Evolutionary conservation across 2,888 invertebrate species (phyloP), one percentile per base, ranked within the genome.

Genomic region (Macrosoma leucophasiata): DNA sequence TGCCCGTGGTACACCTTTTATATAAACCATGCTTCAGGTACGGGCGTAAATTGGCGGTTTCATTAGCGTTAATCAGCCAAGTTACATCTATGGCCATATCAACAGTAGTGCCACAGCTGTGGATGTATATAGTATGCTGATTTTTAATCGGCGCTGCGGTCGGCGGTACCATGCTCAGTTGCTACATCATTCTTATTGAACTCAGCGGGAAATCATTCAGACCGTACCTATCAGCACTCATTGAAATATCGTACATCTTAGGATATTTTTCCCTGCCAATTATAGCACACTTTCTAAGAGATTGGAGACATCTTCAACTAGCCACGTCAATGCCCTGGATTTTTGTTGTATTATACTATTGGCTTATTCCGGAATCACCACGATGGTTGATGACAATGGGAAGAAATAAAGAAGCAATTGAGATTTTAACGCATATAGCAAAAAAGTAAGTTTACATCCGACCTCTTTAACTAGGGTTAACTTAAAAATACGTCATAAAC

Each of bases 321-420:
- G 81, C 79, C 0, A 85, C 87, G 4, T 88, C 88, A 20, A 50
- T 67, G 2, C 82, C 81, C 1, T 87, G 87, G 62, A 52, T 75
- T 4, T 43, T 89, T 18, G 77, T 91, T 4, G 62, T 89, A 20
- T 65, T 84, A 0, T 91, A 88, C 45, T 89, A 88, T 53, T 91
- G 90, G 87, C 55, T 91, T 4, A 72, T 93, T 32, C 92, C 92
- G 0, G 94, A 94, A 72, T 93, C 93, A 2, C 93, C 94, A 0
- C 84, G 93, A 33, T 94, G 93, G 93, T 74, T 93, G 5, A 84
- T 92, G 23, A 89, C 90, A 7, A 86, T 88, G 1, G 91, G 91
- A 0, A 85, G 82, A 40, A 82, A 86, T 33, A 87, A 88, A 14
- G 77, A 87, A 47, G 90, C 93, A 0, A 75, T 89, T 2, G 59